A percentile compares a stretch with the other conserved stretches of the same genome.
Conservation (phyloP, 2,797 vertebrate species). For the Lycodopsis pacificus region DNA sequence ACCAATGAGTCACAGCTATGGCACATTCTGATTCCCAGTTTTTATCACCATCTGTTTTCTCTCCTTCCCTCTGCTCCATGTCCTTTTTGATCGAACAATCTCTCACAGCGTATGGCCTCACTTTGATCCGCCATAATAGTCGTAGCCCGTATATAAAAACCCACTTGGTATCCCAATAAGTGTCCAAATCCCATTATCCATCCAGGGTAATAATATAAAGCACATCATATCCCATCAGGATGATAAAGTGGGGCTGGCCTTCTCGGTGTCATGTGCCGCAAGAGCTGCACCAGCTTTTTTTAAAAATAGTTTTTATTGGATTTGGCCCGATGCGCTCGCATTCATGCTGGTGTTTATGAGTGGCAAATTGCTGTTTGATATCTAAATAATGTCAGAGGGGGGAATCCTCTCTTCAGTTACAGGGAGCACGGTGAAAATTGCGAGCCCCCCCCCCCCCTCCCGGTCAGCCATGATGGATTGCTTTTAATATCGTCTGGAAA, state of each 20-base stretch:
- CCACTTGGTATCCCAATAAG: conserved; percentile 68
- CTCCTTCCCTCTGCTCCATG: conserved; percentile 50
- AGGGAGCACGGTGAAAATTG: conserved; percentile 55
- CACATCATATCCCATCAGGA: conserved; percentile 75
- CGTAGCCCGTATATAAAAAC: conserved; percentile 60
- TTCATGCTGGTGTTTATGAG: conserved; percentile 75
- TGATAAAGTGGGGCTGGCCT: conserved; percentile 70
- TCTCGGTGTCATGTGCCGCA: conserved; percentile 50
- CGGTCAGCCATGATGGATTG: conserved; percentile 83
- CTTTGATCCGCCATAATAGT: conserved; percentile 66
- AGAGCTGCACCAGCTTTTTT: conserved; percentile 58
- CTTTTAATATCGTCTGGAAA: conserved; percentile 84
- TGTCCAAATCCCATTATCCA: conserved; percentile 75
- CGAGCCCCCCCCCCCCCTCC: conserved; percentile 8
- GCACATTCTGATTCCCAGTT: conserved; percentile 64
- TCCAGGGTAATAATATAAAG: conserved; percentile 74
- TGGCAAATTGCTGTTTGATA: conserved; percentile 81
- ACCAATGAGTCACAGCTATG: conserved; percentile 69
- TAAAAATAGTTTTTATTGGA: conserved; percentile 62
- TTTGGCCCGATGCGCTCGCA: conserved; percentile 66
- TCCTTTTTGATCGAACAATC: conserved; percentile 67
- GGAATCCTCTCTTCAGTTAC: conserved; percentile 51
- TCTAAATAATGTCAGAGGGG: conserved; percentile 73
- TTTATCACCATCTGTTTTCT: conserved; percentile 63
- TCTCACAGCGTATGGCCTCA: conserved; percentile 44